Percentiles rank a stretch among this genome's conserved stretches.
Evolutionary conservation across 2,797 vertebrate species (phyloP).

Genomic region (Ispidina lecontei): DNA sequence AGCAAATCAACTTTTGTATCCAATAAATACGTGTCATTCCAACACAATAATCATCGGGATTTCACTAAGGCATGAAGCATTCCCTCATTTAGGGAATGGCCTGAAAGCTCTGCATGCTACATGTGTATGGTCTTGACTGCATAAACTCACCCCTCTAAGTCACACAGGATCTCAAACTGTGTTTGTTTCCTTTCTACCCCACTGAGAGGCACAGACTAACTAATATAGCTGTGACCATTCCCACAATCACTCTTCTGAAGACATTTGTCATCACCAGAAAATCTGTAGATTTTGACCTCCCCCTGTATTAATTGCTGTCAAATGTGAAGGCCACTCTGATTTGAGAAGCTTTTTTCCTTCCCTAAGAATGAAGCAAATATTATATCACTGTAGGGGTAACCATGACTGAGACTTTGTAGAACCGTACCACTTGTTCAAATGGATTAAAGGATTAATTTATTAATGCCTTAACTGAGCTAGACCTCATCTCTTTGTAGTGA

Average conservation of each 20-base stretch:
- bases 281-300: constrained; percentile 44
- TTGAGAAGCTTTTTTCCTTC: not conserved
- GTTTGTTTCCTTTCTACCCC: constrained; percentile 60
- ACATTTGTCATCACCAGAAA: constrained; percentile 70
- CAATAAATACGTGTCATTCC: not conserved
- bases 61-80: not conserved
- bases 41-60: not conserved
- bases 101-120: not conserved
- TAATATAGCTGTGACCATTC: constrained; percentile 68
- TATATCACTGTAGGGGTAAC: not conserved
- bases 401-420: constrained; percentile 2
- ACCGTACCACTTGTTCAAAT: constrained; percentile 38
- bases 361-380: constrained; percentile 33
- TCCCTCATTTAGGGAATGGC: not conserved
- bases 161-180: constrained; percentile 20
- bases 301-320: constrained; percentile 62
- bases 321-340: constrained; percentile 15
- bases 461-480: constrained; percentile 52
- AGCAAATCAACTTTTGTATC: constrained; percentile 41
- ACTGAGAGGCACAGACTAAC: constrained; percentile 43
- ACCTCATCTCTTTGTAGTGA: constrained; percentile 52
- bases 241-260: constrained; percentile 59
- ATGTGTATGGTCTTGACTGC: not conserved
- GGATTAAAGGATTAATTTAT: constrained; percentile 73
- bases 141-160: not conserved